Evolutionary conservation across 2,113 vertebrate genomes (phyloP).

Genomic region (Cervus canadensis): DNA sequence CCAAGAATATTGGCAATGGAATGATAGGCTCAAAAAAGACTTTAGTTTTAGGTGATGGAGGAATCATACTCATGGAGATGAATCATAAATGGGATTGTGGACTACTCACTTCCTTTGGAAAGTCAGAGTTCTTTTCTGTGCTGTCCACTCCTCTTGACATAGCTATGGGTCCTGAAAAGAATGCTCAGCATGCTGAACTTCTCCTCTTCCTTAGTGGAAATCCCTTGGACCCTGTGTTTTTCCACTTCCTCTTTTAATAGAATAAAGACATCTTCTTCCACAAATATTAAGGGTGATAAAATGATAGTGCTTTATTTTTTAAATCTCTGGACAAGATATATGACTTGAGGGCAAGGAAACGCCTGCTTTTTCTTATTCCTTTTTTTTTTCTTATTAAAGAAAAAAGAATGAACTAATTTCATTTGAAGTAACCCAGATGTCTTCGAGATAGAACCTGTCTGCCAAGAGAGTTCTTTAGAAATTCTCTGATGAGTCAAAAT

Average conservation of each 20-base stretch:
- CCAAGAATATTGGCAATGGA: background rate
- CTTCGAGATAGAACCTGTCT: slow-evolving; percentile 23
- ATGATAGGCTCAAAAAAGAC: background rate
- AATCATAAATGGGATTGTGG: background rate
- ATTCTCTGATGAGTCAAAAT: slow-evolving; percentile 70
- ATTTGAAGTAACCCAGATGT: slow-evolving; percentile 71
- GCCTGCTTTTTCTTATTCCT: background rate
- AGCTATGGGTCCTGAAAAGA: background rate
- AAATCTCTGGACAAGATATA: slow-evolving; percentile 45
- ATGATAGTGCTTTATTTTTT: slow-evolving; percentile 51
- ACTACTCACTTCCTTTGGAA: background rate
- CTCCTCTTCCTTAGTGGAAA: background rate
- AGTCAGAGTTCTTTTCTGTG: background rate
- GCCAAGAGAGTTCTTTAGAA: slow-evolving; percentile 70
- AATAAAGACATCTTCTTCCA: slow-evolving; percentile 36
- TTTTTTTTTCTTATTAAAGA: slow-evolving; percentile 17
- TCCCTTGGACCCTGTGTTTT: slow-evolving; percentile 17
- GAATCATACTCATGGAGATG: background rate
- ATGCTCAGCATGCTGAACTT: background rate
- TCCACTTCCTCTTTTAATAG: slow-evolving; percentile 52
- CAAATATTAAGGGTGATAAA: slow-evolving; percentile 30
- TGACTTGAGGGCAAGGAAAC: slow-evolving; percentile 34
- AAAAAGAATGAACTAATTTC: slow-evolving; percentile 47
- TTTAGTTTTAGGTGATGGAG: background rate
- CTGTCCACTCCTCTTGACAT: background rate